Base-by-base conservation (phyloP, 1,140 invertebrate species). In the Heliconius melpomene region DNA sequence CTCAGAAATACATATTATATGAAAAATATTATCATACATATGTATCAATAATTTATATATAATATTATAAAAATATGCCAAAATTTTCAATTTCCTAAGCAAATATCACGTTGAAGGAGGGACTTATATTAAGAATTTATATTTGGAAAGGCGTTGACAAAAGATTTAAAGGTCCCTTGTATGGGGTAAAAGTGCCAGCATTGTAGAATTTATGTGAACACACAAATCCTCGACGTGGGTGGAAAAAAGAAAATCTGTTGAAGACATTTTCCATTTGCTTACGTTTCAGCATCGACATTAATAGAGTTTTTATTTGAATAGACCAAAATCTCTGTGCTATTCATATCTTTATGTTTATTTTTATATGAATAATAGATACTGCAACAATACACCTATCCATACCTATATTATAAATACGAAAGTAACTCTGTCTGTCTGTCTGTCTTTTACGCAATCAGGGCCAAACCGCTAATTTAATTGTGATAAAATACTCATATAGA, bases 201-300 rank as follows among this genome's bases (percentile, higher is more conserved):
- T 50, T 29, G 74, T 52, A 13, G 74, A 79, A 79, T 79, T 75
- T 79, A 79, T 79, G 78, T 75, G 66, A 79, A 40, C 52, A 79
- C 60, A 72, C 52, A 79, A 79, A 79, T 79, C 74, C 29, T 74
- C 20, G 23, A 74, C 20, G 70, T 74, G 29, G 29, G 74, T 40
- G 40, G 54, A 71, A 52, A 79, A 79, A 46, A 60, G 78, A 70
- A 46, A 79, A 79, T n/a, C 54, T 26, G 72, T 78, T 79, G 54
- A 66, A 54, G 29, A 29, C 74, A 54, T 75, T 36, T 57, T 66
- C 60, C 60, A 66, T 66, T 66, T 66, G 26, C 60, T 66, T 66
- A 60, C 60, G 60, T 29, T n/a, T 66, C 13, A 66, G 13, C 26
- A 66, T 29, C 13, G 6, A 29, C 20, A 60, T 11, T 60, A 60